phyloP scores from a whole-genome alignment of 2,113 vertebrate genomes.

The Pipra filicauda region DNA sequence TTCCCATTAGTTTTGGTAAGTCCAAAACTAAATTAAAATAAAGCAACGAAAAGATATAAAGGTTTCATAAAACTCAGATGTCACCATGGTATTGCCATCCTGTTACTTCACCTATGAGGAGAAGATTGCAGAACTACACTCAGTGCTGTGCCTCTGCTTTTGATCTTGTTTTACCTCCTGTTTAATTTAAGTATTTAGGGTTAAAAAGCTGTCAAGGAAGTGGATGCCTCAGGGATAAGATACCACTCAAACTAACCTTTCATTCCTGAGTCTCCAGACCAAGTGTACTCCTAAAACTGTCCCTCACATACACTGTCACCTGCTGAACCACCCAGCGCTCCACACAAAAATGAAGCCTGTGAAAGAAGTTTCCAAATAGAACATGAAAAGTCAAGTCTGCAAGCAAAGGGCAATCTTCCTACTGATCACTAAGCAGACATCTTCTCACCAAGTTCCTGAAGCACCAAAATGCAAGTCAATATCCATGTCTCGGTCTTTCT shows the following conservation, averaged over 20 bases:
- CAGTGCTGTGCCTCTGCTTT: not conserved
- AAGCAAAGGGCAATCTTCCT: not conserved
- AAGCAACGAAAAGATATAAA: not conserved
- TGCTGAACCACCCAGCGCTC: not conserved
- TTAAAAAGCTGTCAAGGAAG: not conserved
- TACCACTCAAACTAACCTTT: not conserved
- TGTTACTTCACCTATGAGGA: not conserved
- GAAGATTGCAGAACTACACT: not conserved
- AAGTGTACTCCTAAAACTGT: not conserved
- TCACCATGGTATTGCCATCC: not conserved
- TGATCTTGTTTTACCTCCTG: not conserved
- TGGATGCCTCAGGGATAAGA: not conserved
- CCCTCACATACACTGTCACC: fast-evolving
- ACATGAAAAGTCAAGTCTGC: not conserved
- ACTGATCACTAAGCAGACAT: not conserved
- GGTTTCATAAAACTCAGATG: not conserved
- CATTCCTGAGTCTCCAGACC: not conserved
- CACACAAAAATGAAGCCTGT: not conserved
- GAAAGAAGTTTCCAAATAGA: not conserved
- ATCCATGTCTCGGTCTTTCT: not conserved
- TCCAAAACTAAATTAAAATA: not conserved
- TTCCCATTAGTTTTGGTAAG: not conserved
- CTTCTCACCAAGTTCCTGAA: not conserved
- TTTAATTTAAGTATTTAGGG: not conserved
- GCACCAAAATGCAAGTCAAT: not conserved